Evolutionary conservation across 2,888 invertebrate species (phyloP).

Genomic region (Phyllotreta cruciferae): DNA sequence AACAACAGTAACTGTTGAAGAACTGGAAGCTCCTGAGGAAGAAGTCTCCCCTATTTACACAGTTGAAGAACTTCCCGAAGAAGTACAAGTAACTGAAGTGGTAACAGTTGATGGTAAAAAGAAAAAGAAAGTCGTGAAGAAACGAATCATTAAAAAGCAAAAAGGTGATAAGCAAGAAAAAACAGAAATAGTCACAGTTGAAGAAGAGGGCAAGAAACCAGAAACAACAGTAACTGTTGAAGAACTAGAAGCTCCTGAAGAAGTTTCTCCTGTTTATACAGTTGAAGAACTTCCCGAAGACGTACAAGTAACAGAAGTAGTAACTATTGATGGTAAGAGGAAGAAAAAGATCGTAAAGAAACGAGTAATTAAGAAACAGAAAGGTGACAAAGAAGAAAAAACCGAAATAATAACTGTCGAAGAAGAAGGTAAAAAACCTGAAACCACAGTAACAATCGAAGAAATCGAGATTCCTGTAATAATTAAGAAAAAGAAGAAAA

Average conservation of each 20-base stretch:
- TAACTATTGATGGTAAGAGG: constrained; percentile 51
- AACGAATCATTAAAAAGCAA: constrained; percentile 58
- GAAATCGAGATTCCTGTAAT: no score
- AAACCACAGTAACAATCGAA: constrained; percentile 42
- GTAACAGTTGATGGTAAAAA: constrained; percentile 46
- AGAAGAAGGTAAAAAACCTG: no score
- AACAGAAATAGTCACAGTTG: constrained; percentile 61
- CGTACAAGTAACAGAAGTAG: constrained; percentile 46
- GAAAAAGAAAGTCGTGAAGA: constrained; percentile 53
- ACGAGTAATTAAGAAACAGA: constrained; percentile 42
- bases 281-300: constrained; percentile 49
- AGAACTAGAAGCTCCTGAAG: constrained; percentile 54
- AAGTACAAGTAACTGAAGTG: constrained; percentile 49
- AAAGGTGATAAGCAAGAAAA: constrained; percentile 58
- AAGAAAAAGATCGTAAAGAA: constrained; percentile 50
- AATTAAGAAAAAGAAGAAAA: no score
- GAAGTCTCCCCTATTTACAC: constrained; percentile 40
- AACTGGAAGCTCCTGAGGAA: constrained; percentile 48
- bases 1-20: constrained; percentile 56
- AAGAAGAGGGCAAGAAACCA: constrained; percentile 57
- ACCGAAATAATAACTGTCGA: no score
- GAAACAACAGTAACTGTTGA: constrained; percentile 57
- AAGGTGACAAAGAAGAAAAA: constrained; percentile 37
- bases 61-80: constrained; percentile 48
- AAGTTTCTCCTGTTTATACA: constrained; percentile 42